Base-by-base conservation (phyloP, 92 coral and sea anemone genomes). In the Zoanthus sociatus region DNA sequence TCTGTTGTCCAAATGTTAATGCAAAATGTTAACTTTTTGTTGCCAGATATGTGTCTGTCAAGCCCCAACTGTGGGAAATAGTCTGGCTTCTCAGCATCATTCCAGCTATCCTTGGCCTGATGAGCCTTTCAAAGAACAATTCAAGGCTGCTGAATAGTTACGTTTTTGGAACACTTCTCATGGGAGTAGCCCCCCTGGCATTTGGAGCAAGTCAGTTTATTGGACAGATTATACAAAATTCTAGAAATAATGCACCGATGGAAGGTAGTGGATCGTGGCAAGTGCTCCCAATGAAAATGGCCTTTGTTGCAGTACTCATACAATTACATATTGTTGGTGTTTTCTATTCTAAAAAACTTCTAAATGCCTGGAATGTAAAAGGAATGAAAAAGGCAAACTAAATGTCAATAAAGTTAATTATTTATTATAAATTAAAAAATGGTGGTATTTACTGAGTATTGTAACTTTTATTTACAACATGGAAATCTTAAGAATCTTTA, bases 291-390 rank as follows among this genome's bases (percentile, higher is more conserved):
- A 86, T 95, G 78, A 94, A 94, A 82, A 90, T 95, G 90, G 97
- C 98, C 18, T 89, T 87, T 9, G 84, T 92, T 3, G 98, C 98
- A 45, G 90, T 97, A 76, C 58, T 94, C 21, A 94, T 95, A 70
- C 99, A 97, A 86, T 88, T 95, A 79, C 99, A 97, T 83, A 91
- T 91, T 10, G 87, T 94, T 77, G 94, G 94, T n/a, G 21, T 97
- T 17, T 95, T 93, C 77, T 97, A 87, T 84, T 92, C 97, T 7
- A 88, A 92, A 73, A 97, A 94, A 79, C 93, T 97, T n/a, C 89
- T 92, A 4, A 84, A 89, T 82, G 92, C 98, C 13, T 97, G 99
- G 99, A 78, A 82, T 46, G 50, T 93, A 37, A 95, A 95, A 87
- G 99, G 98, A 89, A 95, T 90, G 67, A 97, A 97, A 79, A 93